A percentile compares a stretch with the other conserved stretches of the same genome.
phyloP scores from a whole-genome alignment of 30 jellyfish, hydroid and myxozoan species.

The Phacellophora camtschatica region DNA sequence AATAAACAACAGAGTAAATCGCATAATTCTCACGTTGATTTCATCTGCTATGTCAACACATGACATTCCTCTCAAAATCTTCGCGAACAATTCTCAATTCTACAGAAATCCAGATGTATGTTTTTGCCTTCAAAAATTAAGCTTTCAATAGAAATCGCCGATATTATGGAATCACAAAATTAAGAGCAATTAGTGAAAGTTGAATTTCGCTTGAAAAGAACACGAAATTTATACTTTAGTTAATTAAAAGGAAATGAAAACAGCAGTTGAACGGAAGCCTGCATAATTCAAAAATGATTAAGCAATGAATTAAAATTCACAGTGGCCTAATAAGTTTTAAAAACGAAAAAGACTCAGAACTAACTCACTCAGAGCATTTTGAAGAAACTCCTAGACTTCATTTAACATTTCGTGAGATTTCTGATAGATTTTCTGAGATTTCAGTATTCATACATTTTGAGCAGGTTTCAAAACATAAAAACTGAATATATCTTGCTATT shows the following conservation, averaged over 20 bases:
- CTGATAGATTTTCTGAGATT: background rate
- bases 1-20: conserved; percentile 38
- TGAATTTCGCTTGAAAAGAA: conserved; percentile 48
- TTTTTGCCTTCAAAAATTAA: conserved; percentile 43
- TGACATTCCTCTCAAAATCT: conserved; percentile 64
- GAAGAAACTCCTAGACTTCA: too few species aligned
- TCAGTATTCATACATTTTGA: background rate
- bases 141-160: conserved; percentile 65
- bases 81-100: conserved; percentile 27
- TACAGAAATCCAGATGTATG: conserved; percentile 46
- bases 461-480: background rate
- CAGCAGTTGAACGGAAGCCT: conserved; percentile 61
- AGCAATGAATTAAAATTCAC: conserved; percentile 49
- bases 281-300: conserved; percentile 34
- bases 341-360: conserved; percentile 4
- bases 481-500: background rate
- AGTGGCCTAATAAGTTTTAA: conserved; percentile 44
- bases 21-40: conserved; percentile 22
- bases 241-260: conserved; percentile 57
- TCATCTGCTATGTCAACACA: conserved; percentile 59
- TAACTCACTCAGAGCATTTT: too few species aligned
- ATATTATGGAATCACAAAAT: conserved; percentile 65
- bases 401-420: conserved; percentile 21
- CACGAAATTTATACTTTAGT: conserved; percentile 61
- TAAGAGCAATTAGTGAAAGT: conserved; percentile 54